Evolutionary conservation across 2,888 invertebrate genomes (phyloP), one percentile per base, ranked within the genome.

Genomic region (Parnassius glacialis): DNA sequence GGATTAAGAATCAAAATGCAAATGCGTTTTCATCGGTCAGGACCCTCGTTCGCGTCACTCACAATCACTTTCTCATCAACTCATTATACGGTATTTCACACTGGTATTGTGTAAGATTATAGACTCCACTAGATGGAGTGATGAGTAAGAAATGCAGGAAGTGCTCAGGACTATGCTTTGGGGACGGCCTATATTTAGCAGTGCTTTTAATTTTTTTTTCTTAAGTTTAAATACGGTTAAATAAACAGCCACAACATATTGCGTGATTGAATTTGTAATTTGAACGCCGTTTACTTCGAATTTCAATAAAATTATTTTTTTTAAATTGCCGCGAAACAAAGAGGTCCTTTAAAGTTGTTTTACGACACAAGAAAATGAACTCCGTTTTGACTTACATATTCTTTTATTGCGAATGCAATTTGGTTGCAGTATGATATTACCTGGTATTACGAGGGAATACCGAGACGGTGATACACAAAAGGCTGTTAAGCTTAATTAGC

Each of bases 281-380:
- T 65, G 70, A 67, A 70, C 63, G 69, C 62, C 66, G 57, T 65
- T 68, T 76, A 65, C 67, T 69, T 66, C 61, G 62, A 67, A 67
- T 66, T 66, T 52, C 71, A 69, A 73, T 76, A 75, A 78, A 78
- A 61, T 70, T 65, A 68, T 74, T 70, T 75, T 77, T 79, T 74
- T 71, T 70, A 84, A 84, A 84, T 80, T 80, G 73, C 75, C 51
- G 62, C 56, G 65, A 72, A 81, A 86, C 85, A 88, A 87, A 84
- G 67, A 77, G 74, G 69, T 72, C 73, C 74, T 72, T 71, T 69
- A 66, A 62, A 62, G 64, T 72, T 72, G 73, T 72, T 73, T 70
- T 67, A 64, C 64, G 64, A 64, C 67, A 52, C 55, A 61, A 68
- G 72, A 74, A 75, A 78, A 74, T 70, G 70, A 73, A 71, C 71